Evolutionary conservation across 2,888 invertebrate species (phyloP).

Genomic region (Elegia similella): DNA sequence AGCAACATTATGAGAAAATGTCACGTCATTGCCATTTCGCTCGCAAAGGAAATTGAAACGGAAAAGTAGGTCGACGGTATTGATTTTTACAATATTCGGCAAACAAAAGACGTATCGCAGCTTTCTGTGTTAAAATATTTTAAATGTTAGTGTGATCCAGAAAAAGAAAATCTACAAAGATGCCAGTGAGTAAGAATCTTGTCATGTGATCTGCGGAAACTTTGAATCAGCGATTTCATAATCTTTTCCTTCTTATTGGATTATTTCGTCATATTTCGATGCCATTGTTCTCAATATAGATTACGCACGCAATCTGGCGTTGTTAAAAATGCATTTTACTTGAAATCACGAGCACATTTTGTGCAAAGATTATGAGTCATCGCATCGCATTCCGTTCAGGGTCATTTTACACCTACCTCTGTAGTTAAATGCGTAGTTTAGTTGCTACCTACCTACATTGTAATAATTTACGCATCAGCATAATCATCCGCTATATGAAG

Average conservation of each 20-base stretch:
- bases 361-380: constrained; percentile 19
- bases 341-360: background rate
- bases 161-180: constrained; percentile 46
- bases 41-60: constrained; percentile 48
- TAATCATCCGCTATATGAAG: background rate
- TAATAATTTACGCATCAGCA: constrained; percentile 10
- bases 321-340: background rate
- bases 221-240: constrained; percentile 33
- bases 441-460: constrained; percentile 6
- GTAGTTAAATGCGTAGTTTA: constrained; percentile 23
- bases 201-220: constrained; percentile 58
- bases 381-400: constrained; percentile 23
- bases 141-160: constrained; percentile 45
- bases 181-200: constrained; percentile 65
- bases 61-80: constrained; percentile 71
- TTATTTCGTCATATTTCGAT: constrained; percentile 10
- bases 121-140: constrained; percentile 37
- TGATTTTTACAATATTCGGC: constrained; percentile 67
- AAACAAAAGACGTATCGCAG: constrained; percentile 52
- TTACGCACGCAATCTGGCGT: background rate
- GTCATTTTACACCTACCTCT: constrained; percentile 26
- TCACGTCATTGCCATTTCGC: constrained; percentile 55
- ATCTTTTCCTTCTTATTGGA: constrained; percentile 24
- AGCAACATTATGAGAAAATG: constrained; percentile 42
- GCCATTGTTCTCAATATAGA: background rate